phyloP scores from a whole-genome alignment of 2,797 vertebrate species.

The Crocodylus rhombifer region DNA sequence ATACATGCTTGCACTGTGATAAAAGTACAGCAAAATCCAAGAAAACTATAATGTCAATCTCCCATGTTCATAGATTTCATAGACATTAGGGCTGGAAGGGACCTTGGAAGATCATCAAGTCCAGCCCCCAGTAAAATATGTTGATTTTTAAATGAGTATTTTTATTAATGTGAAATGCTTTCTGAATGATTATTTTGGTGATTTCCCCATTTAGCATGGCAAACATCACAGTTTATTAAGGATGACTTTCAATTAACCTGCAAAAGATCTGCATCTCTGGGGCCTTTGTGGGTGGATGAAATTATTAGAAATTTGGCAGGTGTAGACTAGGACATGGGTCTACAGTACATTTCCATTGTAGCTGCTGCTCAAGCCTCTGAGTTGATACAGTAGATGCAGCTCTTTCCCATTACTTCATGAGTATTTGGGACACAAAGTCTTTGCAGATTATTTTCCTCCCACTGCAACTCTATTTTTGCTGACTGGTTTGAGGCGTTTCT shows the following conservation, averaged over 20 bases:
- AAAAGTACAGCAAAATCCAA: neutral
- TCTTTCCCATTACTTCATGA: neutral
- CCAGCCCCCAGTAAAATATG: no score
- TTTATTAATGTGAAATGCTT: neutral
- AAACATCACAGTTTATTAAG: neutral
- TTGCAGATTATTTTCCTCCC: neutral
- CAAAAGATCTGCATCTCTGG: neutral
- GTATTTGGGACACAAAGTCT: neutral
- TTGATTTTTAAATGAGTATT: neutral
- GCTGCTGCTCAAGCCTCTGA: neutral
- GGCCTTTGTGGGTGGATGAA: neutral
- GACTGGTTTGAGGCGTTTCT: neutral
- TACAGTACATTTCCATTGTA: neutral
- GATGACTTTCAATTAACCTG: neutral
- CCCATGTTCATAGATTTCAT: no score
- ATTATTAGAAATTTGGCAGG: neutral
- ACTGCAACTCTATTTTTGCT: neutral
- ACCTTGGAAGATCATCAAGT: no score
- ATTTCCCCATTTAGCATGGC: neutral
- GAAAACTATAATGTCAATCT: neutral
- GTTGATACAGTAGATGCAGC: neutral
- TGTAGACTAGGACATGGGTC: neutral
- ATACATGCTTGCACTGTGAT: neutral
- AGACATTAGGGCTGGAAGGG: no score
- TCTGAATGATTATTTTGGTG: neutral